phyloP scores from a whole-genome alignment of 2,113 vertebrate species.

The Atrichornis clamosus region DNA sequence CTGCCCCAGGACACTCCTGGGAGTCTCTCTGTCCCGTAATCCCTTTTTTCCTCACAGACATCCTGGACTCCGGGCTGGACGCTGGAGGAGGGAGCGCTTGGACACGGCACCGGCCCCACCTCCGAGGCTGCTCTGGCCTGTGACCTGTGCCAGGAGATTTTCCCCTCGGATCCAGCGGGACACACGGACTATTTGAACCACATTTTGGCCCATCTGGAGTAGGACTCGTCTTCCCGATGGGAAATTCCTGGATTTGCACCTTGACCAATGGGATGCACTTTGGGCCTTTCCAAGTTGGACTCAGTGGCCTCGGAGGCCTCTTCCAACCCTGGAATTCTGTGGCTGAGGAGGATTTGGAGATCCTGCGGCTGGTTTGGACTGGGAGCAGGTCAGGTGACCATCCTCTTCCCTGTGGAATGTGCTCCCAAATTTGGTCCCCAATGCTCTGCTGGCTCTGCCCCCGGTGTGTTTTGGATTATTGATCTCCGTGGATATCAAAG shows the following conservation, averaged over 20 bases:
- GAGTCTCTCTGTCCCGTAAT: too few species aligned
- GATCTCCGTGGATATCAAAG: not conserved
- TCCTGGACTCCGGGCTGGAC: constrained; percentile 45
- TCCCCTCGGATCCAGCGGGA: constrained; percentile 67
- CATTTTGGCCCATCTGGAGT: constrained; percentile 62
- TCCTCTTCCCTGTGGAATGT: accelerated
- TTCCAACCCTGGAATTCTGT: not conserved
- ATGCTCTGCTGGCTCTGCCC: not conserved
- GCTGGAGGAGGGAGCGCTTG: not conserved
- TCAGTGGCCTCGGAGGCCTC: accelerated
- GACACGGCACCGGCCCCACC: not conserved
- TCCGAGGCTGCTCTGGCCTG: constrained; percentile 63
- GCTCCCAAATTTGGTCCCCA: not conserved
- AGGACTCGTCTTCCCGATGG: accelerated
- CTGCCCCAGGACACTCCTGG: accelerated
- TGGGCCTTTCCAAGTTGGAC: not conserved
- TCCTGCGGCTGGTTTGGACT: accelerated
- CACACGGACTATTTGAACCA: constrained; percentile 71
- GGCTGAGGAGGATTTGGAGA: not conserved
- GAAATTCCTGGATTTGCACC: not conserved
- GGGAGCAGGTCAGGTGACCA: not conserved
- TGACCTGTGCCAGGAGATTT: constrained; percentile 78
- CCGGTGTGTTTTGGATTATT: not conserved
- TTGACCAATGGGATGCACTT: accelerated
- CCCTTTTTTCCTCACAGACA: constrained; percentile 19